phyloP scores from a whole-genome alignment of 2,888 invertebrate genomes.

The Drosophila merina region DNA sequence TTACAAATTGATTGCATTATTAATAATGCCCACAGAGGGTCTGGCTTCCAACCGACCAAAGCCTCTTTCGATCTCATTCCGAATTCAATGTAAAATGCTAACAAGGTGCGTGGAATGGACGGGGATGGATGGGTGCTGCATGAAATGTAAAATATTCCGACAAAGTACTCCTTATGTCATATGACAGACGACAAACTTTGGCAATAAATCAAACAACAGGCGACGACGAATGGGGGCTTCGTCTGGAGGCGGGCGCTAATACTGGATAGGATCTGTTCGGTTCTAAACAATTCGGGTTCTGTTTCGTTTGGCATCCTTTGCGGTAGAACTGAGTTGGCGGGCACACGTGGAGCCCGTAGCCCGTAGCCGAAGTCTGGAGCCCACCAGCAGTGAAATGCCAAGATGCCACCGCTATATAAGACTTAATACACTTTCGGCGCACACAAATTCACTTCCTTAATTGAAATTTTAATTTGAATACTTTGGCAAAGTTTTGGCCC shows the following conservation, averaged over 20 bases:
- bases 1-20: conserved; percentile 78
- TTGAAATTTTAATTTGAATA: conserved; percentile 80
- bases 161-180: conserved; percentile 75
- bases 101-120: conserved; percentile 25
- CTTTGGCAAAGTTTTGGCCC: conserved; percentile 78
- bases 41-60: conserved; percentile 15
- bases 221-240: conserved; percentile 40
- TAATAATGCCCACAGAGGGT: conserved; percentile 67
- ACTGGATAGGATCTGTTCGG: conserved; percentile 23
- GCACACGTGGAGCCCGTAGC: conserved; percentile 37
- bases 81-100: conserved; percentile 52
- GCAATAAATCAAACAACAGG: conserved; percentile 74
- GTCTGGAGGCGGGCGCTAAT: conserved; percentile 20
- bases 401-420: conserved; percentile 72
- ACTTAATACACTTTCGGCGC: conserved; percentile 77
- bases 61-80: conserved; percentile 53
- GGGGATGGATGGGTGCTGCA: not conserved
- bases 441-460: conserved; percentile 79
- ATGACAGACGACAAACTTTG: conserved; percentile 73
- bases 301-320: conserved; percentile 17
- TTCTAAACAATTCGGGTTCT: conserved; percentile 16
- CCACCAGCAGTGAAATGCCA: conserved; percentile 60
- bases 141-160: conserved; percentile 54
- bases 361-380: not conserved
- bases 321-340: conserved; percentile 14